A percentile compares a stretch with the other conserved stretches of the same genome.
phyloP scores from a whole-genome alignment of 2,797 vertebrate species.

The Staurois parvus region DNA sequence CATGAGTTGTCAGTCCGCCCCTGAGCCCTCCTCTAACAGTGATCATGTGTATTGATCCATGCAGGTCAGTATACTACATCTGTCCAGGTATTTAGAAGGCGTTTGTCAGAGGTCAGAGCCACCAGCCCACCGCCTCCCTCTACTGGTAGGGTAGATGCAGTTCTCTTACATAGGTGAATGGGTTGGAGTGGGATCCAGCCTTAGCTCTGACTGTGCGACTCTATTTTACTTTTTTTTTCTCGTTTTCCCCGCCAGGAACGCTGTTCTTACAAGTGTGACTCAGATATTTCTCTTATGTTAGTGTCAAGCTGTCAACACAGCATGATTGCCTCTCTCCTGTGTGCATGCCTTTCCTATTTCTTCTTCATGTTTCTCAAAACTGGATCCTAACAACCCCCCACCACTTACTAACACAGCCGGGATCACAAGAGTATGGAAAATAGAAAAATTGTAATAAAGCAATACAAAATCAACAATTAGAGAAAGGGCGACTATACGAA shows the following conservation, averaged over 20 bases:
- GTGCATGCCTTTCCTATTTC: neutral
- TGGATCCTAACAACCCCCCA: neutral
- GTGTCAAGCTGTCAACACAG: neutral
- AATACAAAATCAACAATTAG: no score
- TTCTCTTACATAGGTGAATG: no score
- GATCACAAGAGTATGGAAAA: neutral
- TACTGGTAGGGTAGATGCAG: neutral
- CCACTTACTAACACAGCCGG: neutral
- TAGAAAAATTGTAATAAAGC: neutral
- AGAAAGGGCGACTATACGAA: no score
- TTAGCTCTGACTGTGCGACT: neutral
- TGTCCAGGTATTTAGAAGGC: neutral
- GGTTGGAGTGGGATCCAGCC: neutral
- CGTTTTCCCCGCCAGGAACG: neutral
- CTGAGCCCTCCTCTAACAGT: no score
- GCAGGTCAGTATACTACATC: no score
- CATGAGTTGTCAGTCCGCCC: no score
- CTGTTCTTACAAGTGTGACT: neutral
- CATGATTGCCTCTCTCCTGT: neutral
- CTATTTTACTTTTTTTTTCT: neutral
- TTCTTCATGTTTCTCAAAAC: neutral
- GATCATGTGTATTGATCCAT: no score
- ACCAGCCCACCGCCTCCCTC: neutral
- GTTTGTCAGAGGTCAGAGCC: no score
- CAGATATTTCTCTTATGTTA: neutral